Conservation (phyloP, 2,113 vertebrate genomes). For the Tringa solitaria region DNA sequence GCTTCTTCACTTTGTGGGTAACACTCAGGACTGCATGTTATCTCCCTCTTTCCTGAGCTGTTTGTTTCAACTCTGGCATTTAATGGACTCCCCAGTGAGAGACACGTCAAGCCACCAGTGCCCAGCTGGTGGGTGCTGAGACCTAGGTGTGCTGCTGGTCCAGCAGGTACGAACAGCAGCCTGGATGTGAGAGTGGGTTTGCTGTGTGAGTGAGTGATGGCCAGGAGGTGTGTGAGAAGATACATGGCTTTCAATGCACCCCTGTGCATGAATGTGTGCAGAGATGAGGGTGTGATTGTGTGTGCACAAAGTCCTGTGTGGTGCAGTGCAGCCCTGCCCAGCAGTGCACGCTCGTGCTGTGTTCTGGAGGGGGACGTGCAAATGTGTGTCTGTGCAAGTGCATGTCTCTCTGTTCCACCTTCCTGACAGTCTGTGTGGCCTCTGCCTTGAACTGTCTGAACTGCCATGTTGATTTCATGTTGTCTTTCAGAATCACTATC, state of each 20-base stretch:
- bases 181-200: not conserved
- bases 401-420: not conserved
- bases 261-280: not conserved
- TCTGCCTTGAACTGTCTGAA: constrained; percentile 74
- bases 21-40: not conserved
- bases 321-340: not conserved
- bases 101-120: not conserved
- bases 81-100: not conserved
- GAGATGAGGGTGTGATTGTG: not conserved
- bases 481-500: constrained; percentile 99
- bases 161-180: rapidly evolving
- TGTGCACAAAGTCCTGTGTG: not conserved
- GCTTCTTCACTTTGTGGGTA: not conserved
- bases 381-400: not conserved
- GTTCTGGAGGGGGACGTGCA: not conserved
- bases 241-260: rapidly evolving
- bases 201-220: not conserved
- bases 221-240: not conserved
- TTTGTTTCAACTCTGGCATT: not conserved
- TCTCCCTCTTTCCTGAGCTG: not conserved
- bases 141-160: not conserved
- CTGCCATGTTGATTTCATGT: constrained; percentile 88
- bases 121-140: not conserved
- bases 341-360: not conserved
- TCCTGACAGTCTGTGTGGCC: constrained; percentile 59